Percentiles rank a stretch among this genome's conserved stretches.
phyloP scores from a whole-genome alignment of 2,113 vertebrate genomes.

The Mobula birostris region DNA sequence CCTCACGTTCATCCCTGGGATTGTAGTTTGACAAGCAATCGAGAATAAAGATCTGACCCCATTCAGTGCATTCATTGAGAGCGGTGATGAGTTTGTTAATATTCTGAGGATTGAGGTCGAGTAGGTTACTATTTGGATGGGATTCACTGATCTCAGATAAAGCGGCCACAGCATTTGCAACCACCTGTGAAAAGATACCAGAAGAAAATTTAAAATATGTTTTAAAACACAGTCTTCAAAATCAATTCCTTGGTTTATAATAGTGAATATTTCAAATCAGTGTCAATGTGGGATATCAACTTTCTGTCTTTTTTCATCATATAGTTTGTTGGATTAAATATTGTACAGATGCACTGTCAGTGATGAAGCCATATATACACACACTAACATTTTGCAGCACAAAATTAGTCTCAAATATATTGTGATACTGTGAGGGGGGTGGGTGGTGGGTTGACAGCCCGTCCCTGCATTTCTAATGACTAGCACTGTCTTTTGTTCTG shows the following conservation, averaged over 20 bases:
- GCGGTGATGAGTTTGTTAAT: conserved; percentile 97
- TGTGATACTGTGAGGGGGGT: too few species aligned
- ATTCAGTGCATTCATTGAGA: conserved; percentile 93
- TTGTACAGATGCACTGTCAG: not conserved
- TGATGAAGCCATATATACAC: not conserved
- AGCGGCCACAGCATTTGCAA: conserved; percentile 92
- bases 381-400: not conserved
- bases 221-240: not conserved
- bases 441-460: too few species aligned
- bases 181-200: conserved; percentile 63
- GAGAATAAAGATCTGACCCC: conserved; percentile 98
- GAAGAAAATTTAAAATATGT: not conserved
- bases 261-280: not conserved
- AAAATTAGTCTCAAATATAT: not conserved
- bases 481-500: too few species aligned
- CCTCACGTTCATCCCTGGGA: conserved; percentile 93
- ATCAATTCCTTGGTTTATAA: not conserved
- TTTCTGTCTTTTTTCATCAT: not conserved
- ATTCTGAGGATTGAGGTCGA: conserved; percentile 96
- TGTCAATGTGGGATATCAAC: not conserved
- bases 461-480: too few species aligned
- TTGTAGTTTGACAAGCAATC: conserved; percentile 98
- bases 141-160: conserved; percentile 97
- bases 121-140: conserved; percentile 95
- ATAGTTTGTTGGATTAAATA: not conserved